Evolutionary conservation across 2,113 vertebrate genomes (phyloP).

Genomic region (Collichthys lucidus): DNA sequence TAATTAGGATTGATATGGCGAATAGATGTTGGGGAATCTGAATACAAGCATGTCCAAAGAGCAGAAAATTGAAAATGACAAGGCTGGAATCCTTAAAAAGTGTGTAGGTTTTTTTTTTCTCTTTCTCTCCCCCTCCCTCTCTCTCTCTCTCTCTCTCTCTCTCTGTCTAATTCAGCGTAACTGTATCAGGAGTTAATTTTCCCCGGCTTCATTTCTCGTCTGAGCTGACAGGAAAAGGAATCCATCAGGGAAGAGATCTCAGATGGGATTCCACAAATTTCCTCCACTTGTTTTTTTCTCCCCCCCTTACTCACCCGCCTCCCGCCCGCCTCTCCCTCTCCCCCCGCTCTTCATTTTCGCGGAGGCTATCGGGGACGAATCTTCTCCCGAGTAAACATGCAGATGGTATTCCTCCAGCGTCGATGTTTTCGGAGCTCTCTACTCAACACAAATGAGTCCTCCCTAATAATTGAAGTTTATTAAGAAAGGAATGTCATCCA

Average conservation of each 20-base stretch:
- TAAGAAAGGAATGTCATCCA: constrained; percentile 71
- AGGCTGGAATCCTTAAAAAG: constrained; percentile 99
- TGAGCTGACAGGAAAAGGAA: constrained; percentile 86
- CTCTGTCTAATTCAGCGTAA: constrained; percentile 89
- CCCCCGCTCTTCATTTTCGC: constrained; percentile 71
- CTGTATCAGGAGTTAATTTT: constrained; percentile 90
- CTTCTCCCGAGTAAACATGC: constrained; percentile 81
- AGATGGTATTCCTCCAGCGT: constrained; percentile 80
- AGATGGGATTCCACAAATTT: constrained; percentile 87
- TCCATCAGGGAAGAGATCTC: constrained; percentile 86
- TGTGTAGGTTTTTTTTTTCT: constrained; percentile 82
- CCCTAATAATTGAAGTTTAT: constrained; percentile 74
- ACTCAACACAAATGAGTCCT: constrained; percentile 67
- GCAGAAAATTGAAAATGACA: constrained; percentile 99
- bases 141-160: constrained; percentile 79
- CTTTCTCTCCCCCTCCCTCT: background rate
- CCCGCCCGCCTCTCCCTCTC: no score
- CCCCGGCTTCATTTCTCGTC: constrained; percentile 86
- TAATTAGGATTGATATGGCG: constrained; percentile 99
- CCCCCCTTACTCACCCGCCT: background rate
- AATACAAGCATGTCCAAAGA: constrained; percentile 99
- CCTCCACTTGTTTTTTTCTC: constrained; percentile 80
- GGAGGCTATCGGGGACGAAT: constrained; percentile 80
- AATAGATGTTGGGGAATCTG: constrained; percentile 99
- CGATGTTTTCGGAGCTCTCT: constrained; percentile 78